Evolutionary conservation across 1,140 invertebrate species (phyloP), one percentile per base, ranked within the genome.

Genomic region (Mycetomoellerius zeteki): DNA sequence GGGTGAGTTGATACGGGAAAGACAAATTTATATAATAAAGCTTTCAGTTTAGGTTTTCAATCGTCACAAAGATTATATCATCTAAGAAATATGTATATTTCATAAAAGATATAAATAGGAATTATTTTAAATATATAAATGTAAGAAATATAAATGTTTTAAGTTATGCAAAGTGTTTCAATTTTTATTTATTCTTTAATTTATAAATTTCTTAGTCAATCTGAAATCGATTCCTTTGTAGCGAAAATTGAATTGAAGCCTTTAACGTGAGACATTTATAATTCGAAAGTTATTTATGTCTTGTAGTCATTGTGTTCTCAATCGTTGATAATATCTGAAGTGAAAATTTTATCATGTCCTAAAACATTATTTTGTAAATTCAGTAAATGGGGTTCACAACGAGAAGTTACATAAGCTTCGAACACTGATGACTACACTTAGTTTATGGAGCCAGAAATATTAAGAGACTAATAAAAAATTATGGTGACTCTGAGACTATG

Each of bases 21-120:
- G 30, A 33, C 14, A 69, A 71, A 54, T 62, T 77, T 19, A 76
- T 43, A 43, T 16, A 47, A 77, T 64, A 14, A 77, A 64, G 37
- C 3, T 64, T 56, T 10, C 37, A 37, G 7, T 37, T 76, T 58
- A 37, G 14, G 6, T 14, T 58, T 14, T 60, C 2, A 60, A 30
- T 2, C 14, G 1, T 3, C 21, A 47, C 21, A 47, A 7, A 14
- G 1, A 64, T 21, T 37, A 33, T 33, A 6, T 19, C 37, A 7
- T 62, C 33, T 14, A 30, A 65, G 33, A 75, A 30, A 47, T 58
- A 43, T 37, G 0, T 37, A 37, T 37, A 37, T 76, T 21, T 69
- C 24, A 69, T 47, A 24, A 21, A 24, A 47, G 4, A 67, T 37
- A 37, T 21, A 62, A 30, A 16, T 56, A 56, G 54, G 5, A 33